Percentiles rank a stretch among this genome's conserved stretches.
phyloP scores from a whole-genome alignment of 2,113 vertebrate species.

The Apodemus speciosus region DNA sequence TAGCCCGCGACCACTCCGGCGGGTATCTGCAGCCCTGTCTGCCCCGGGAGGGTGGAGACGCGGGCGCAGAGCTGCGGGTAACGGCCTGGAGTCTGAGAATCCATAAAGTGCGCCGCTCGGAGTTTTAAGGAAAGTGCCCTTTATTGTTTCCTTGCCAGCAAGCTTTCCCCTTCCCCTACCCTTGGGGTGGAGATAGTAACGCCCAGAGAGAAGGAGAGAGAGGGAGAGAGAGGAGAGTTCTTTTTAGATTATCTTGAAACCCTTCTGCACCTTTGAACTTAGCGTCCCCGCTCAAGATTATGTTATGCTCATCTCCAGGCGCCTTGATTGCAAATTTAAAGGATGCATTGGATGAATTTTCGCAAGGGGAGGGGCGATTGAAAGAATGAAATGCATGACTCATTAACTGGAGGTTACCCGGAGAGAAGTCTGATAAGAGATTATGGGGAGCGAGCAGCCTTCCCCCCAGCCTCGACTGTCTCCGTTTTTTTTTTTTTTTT shows the following conservation, averaged over 20 bases:
- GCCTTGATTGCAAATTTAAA: conserved; percentile 11
- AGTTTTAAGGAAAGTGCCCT: not conserved
- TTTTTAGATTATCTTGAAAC: not conserved
- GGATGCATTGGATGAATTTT: not conserved
- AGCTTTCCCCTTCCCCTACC: not conserved
- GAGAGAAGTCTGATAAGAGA: not conserved
- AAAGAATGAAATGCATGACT: not conserved
- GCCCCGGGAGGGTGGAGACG: conserved; percentile 43
- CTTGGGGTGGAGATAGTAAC: not conserved
- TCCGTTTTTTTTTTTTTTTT: not conserved
- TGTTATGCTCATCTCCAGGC: not conserved
- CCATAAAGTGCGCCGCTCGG: not conserved
- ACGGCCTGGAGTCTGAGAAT: not conserved
- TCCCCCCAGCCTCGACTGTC: not conserved
- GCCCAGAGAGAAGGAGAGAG: not conserved
- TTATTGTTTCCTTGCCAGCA: not conserved
- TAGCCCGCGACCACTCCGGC: not conserved
- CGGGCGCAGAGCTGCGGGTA: not conserved
- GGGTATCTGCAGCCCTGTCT: not conserved
- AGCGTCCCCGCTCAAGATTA: not conserved
- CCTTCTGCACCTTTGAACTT: not conserved
- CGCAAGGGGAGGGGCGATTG: not conserved
- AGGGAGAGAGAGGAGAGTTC: not conserved
- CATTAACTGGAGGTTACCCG: not conserved
- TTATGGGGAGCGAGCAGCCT: not conserved